Evolutionary conservation across 2,888 invertebrate genomes (phyloP), one percentile per base, ranked within the genome.

Genomic region (Coenonympha glycerion): DNA sequence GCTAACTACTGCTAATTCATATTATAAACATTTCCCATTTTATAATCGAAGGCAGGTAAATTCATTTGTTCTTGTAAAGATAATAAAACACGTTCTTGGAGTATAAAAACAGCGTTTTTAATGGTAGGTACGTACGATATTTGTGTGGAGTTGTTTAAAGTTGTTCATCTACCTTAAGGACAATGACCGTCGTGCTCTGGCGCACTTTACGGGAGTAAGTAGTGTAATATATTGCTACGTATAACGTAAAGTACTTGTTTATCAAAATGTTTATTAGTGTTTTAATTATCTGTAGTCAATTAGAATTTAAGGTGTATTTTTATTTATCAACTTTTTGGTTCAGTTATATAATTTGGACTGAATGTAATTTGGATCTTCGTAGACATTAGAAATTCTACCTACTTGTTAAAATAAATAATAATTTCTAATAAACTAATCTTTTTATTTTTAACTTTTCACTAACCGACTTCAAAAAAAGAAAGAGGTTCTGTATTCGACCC

Each of bases 131-230:
- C 30, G 41, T 37, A 37, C 30, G 16, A 15, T 21, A 28, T 41
- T 59, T 59, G 59, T 56, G 47, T 53, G 52, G 41, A 52, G 55
- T 39, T 56, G 47, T 58, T 58, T 57, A 55, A 59, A 60, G 58
- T 63, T 61, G 58, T 59, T 48, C 40, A 41, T 52, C 49, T 57
- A 64, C 57, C 57, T 61, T 62, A 51, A 64, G 72, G 65, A 66
- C 71, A 64, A 66, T 63, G 74, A 66, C 68, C 73, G 72, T 67
- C 62, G 58, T 63, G 70, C 62, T 69, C 65, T 59, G 65, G 28
- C 61, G 68, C 51, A 54, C 48, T 63, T 59, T 55, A 60, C 58
- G 61, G 64, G 62, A 63, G 63, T 55, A 59, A 9, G 24, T 26
- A 24, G n/a, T n/a, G 6, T 26, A 6, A 64, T 59, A 30, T n/a